Percentiles rank a stretch among this genome's conserved stretches.
Conservation (phyloP, 2,113 vertebrate species). For the Rostratula benghalensis region DNA sequence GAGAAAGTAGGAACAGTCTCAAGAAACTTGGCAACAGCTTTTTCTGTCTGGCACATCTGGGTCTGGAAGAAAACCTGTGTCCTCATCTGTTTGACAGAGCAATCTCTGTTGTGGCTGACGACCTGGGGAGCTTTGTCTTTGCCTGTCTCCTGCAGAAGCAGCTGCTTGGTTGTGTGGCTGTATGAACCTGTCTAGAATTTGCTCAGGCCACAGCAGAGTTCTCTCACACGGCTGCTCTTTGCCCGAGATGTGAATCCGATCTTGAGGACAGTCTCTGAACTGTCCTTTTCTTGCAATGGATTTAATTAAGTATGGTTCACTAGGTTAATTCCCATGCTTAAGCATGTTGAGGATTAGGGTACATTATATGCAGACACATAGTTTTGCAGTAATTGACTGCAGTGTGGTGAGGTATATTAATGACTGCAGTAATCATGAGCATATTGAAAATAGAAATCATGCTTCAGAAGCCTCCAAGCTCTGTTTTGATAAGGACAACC, state of each 20-base stretch:
- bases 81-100: neutral
- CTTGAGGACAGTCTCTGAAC: neutral
- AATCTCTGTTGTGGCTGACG: neutral
- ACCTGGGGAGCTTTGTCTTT: neutral
- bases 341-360: neutral
- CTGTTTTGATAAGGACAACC: neutral
- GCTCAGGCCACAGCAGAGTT: neutral
- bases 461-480: neutral
- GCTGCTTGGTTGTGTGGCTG: neutral
- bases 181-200: rapidly evolving
- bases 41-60: neutral
- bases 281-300: neutral
- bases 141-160: neutral
- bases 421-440: neutral
- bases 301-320: neutral
- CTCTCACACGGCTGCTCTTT: rapidly evolving
- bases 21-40: neutral
- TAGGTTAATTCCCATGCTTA: neutral
- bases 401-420: neutral
- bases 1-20: neutral
- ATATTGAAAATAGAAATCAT: neutral
- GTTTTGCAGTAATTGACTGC: neutral
- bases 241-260: rapidly evolving
- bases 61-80: neutral
- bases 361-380: neutral